These are phyloP conservation scores for Microchirus variegatus DNA, from an alignment of 2,797 vertebrate species.

Conservation along the genomic window DNA sequence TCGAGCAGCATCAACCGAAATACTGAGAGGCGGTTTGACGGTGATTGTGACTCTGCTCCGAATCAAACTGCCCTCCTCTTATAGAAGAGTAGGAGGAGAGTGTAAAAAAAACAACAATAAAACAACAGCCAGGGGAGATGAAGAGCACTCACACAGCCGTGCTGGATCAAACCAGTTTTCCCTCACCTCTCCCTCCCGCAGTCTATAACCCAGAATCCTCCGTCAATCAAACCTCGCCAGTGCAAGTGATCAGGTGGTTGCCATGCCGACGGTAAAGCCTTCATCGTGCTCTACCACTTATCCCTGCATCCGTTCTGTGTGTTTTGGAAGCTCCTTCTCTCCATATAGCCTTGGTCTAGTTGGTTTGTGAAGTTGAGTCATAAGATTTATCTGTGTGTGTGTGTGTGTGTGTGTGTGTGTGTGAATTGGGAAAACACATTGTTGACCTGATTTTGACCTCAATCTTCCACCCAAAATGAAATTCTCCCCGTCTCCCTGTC, in stretches of 20 bases:
- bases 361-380: conserved; percentile 2
- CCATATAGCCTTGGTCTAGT: conserved; percentile 26
- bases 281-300: conserved; percentile 45
- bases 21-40: too few relatives aligned
- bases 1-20: too few relatives aligned
- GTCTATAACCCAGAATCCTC: conserved; percentile 46
- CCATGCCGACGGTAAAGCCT: conserved; percentile 70
- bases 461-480: too few relatives aligned
- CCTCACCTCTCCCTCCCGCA: conserved; percentile 26
- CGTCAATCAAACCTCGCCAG: conserved; percentile 44
- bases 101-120: conserved; percentile 30
- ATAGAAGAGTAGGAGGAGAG: conserved; percentile 7
- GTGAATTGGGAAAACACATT: too few relatives aligned
- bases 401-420: too few relatives aligned
- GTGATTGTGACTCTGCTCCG: neutral
- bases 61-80: conserved; percentile 11
- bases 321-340: conserved; percentile 43
- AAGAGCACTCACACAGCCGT: conserved; percentile 26
- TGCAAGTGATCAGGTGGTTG: conserved; percentile 57
- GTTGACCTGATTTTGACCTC: too few relatives aligned
- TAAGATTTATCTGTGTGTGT: too few relatives aligned
- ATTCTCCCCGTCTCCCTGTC: too few relatives aligned
- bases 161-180: conserved; percentile 60
- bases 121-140: conserved; percentile 29
- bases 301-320: conserved; percentile 26